Base-by-base conservation (phyloP, 2,113 vertebrate species). In the Geothlypis trichas region DNA sequence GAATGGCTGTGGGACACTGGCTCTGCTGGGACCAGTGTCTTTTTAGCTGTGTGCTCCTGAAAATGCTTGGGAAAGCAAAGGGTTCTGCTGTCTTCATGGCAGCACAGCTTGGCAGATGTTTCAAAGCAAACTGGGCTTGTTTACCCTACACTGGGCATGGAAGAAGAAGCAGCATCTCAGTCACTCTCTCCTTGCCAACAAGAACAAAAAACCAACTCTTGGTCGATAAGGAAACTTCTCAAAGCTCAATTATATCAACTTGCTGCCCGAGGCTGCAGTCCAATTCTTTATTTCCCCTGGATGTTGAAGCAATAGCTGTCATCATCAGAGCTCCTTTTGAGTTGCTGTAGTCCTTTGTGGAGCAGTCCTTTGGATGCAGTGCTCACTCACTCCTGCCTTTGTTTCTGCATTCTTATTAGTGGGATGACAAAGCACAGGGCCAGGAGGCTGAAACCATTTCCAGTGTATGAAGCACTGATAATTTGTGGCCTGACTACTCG, bases 1-100 rank as follows among this genome's bases (percentile, higher is more conserved):
- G 3, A 39, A 5, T 2, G 22, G 37, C 4, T 27, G 39, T 4
- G 66, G 19, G 4, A 4, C 54, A 0, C 3, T 10, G 65, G 33
- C 31, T 47, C 20, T 20, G 16, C 2, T 16, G 42, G 19, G 28
- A 15, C 18, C 23, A 0, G 13, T 12, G 10, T 10, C 47, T 28
- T 21, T 75, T 24, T 11, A 58, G 41, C 52, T 59, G 0, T 31
- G 28, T 72, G 42, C 35, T 24, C 19, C n/a, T 76, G n/a, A 15
- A 62, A 55, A 15, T 2, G 21, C 26, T 21, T 17, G 41, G 46
- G 23, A 49, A 63, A 42, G 10, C 57, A 41, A 13, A 33, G 49
- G 17, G 9, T 18, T 82, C 24, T 84, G 47, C 63, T 71, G 39
- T 46, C 58, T 33, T 52, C 31, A 13, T n/a, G 18, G 8, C 27